Percentiles rank a stretch among this genome's conserved stretches.
Evolutionary conservation across 1,140 invertebrate species (phyloP).

Genomic region (Uloborus diversus): DNA sequence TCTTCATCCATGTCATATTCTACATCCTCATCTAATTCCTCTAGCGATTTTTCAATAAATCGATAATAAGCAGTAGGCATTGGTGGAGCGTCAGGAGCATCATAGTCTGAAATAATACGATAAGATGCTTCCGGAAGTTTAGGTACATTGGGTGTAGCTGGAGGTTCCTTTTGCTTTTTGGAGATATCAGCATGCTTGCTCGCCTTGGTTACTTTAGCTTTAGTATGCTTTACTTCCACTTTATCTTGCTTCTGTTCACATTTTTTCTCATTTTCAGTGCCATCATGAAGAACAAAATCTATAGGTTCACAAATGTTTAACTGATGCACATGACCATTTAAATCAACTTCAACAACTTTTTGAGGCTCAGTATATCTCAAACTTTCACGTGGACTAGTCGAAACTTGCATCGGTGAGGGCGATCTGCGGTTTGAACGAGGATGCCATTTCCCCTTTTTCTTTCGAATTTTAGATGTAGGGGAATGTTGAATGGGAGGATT

Average conservation of each 20-base stretch:
- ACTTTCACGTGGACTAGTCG: slow-evolving; percentile 63
- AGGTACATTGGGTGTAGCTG: background rate
- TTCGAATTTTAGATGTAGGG: slow-evolving; percentile 44
- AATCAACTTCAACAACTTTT: slow-evolving; percentile 83
- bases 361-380: slow-evolving; percentile 81
- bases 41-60: slow-evolving; percentile 93
- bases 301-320: slow-evolving; percentile 69
- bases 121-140: slow-evolving; percentile 83
- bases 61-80: slow-evolving; percentile 80
- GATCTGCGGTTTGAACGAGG: slow-evolving; percentile 62
- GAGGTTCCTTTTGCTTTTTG: slow-evolving; percentile 45
- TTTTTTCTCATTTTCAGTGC: slow-evolving; percentile 35
- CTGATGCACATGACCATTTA: slow-evolving; percentile 73
- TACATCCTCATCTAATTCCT: slow-evolving; percentile 92
- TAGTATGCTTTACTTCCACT: slow-evolving; percentile 36
- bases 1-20: slow-evolving; percentile 99
- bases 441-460: slow-evolving; percentile 61
- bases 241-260: slow-evolving; percentile 40
- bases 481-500: slow-evolving; percentile 63
- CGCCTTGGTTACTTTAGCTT: slow-evolving; percentile 43
- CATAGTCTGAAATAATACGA: slow-evolving; percentile 79
- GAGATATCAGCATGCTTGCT: slow-evolving; percentile 41
- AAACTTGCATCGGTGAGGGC: slow-evolving; percentile 64
- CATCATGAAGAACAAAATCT: slow-evolving; percentile 61
- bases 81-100: slow-evolving; percentile 80